A percentile compares a stretch with the other conserved stretches of the same genome.
These are phyloP conservation scores for Muntiacus reevesi DNA, from an alignment of 2,113 vertebrate genomes.

Conservation along the genomic window DNA sequence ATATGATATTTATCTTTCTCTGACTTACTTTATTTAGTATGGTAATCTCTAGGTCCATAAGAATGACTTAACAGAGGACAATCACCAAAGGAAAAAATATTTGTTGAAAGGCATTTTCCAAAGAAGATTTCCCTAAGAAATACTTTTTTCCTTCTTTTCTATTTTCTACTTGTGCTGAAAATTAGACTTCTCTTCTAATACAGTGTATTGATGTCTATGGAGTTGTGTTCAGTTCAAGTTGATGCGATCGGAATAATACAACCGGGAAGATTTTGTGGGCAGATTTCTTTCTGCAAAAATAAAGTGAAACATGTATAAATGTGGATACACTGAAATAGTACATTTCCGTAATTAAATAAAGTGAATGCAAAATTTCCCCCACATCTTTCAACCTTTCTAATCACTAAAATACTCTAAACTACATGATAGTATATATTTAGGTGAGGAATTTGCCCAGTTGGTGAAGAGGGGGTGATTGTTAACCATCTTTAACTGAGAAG, in stretches of 20 bases:
- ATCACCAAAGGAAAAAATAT: not conserved
- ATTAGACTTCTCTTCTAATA: not conserved
- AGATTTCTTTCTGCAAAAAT: constrained; percentile 17
- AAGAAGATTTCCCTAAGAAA: not conserved
- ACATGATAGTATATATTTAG: not conserved
- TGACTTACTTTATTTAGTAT: not conserved
- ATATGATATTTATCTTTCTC: not conserved
- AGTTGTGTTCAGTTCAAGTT: not conserved
- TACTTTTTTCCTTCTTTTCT: not conserved
- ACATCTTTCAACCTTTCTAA: not conserved
- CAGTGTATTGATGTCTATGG: not conserved
- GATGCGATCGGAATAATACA: not conserved
- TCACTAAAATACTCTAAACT: not conserved
- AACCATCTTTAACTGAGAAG: not conserved
- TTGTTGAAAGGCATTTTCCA: not conserved
- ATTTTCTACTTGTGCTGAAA: not conserved
- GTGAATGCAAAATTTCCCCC: not conserved
- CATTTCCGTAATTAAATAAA: not conserved
- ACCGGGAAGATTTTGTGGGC: not conserved
- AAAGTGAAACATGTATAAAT: not conserved
- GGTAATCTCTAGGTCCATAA: not conserved
- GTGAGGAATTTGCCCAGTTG: not conserved
- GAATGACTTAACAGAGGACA: not conserved
- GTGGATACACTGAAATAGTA: not conserved
- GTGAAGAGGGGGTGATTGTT: not conserved